Conservation (phyloP, 2,797 vertebrate genomes). For the Aeoliscus strigatus region DNA sequence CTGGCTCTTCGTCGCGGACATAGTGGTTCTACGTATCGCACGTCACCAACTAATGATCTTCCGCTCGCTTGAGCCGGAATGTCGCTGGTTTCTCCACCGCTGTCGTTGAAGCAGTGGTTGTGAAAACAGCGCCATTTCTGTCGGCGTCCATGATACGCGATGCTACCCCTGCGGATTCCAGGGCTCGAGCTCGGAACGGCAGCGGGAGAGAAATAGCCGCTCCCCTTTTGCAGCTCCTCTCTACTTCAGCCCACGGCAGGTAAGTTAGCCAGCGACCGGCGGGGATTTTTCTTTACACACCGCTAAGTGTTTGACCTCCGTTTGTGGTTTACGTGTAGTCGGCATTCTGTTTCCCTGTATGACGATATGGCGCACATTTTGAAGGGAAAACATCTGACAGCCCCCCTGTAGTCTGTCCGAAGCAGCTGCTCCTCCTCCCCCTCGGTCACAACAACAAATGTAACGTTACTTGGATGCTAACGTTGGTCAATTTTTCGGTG, state of each 20-base stretch:
- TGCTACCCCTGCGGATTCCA: constrained; percentile 77
- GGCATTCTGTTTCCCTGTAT: constrained; percentile 28
- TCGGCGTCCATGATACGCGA: constrained; percentile 77
- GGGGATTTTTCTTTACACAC: background rate
- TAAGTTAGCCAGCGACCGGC: constrained; percentile 25
- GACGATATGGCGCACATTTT: constrained; percentile 70
- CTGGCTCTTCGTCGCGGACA: constrained; percentile 44
- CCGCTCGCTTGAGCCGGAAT: constrained; percentile 66
- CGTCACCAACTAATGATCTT: constrained; percentile 5
- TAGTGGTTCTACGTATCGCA: constrained; percentile 51
- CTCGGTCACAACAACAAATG: constrained; percentile 62
- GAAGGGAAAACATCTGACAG: constrained; percentile 60
- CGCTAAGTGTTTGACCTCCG: background rate
- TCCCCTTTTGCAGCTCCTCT: constrained; percentile 67
- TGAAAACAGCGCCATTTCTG: constrained; percentile 74
- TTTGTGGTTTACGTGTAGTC: constrained; percentile 4
- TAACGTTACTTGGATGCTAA: constrained; percentile 21
- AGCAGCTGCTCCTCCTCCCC: constrained; percentile 68
- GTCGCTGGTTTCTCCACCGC: constrained; percentile 62
- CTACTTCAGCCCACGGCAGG: constrained; percentile 71
- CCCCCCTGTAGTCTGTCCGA: constrained; percentile 29
- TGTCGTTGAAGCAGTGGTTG: constrained; percentile 33
- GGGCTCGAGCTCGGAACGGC: constrained; percentile 78
- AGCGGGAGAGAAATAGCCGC: constrained; percentile 79
- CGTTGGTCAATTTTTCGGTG: constrained; percentile 6